Base-by-base conservation (phyloP, 2,113 vertebrate genomes). In the Percopsis transmontana region DNA sequence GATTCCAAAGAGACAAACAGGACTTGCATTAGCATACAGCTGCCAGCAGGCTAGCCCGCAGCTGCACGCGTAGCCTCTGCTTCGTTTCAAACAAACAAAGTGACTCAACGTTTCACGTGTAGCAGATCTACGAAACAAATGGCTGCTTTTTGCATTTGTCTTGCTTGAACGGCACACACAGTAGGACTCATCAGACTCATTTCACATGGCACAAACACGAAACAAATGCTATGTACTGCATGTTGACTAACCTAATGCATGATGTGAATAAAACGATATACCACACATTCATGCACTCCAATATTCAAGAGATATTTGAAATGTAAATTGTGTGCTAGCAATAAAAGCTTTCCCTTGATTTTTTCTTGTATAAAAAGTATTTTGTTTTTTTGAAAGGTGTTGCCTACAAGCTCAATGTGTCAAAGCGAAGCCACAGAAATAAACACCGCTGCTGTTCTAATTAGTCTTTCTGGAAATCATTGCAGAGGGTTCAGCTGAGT, bases 11-110 rank as follows among this genome's bases (percentile, higher is more conserved):
- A 68, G 66, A 81, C 77, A 87, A 76, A 78, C 73, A 84, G 72
- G 66, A 53, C 51, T 45, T 42, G 45, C 64, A 88, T 90, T 89
- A 89, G 74, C 88, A 90, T 87, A 83, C 84, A 90, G 84, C 86
- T 91, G 87, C 82, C 77, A 81, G 75, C 68, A 83, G 76, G 83
- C 82, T 70, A 79, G 73, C 66, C 74, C 53, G 80, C 87, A 79
- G 82, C 85, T 83, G 81, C 82, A 79, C 81, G 58, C 66, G 63
- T 63, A 80, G 62, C 62, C 72, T 74, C 66, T 59, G 68, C 66
- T 71, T 79, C 76, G 54, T 16, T 62, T 71, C 58, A 45, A 60
- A 71, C 79, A 82, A 81, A 86, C 80, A 85, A 80, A 83, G 62
- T 64, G 65, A 66, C 70, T 76, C 65, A 74, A 74, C 74, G 72